A percentile compares a stretch with the other conserved stretches of the same genome.
These are phyloP conservation scores for Brevimyrus niger DNA, from an alignment of 2,113 vertebrate genomes.

Conservation along the genomic window DNA sequence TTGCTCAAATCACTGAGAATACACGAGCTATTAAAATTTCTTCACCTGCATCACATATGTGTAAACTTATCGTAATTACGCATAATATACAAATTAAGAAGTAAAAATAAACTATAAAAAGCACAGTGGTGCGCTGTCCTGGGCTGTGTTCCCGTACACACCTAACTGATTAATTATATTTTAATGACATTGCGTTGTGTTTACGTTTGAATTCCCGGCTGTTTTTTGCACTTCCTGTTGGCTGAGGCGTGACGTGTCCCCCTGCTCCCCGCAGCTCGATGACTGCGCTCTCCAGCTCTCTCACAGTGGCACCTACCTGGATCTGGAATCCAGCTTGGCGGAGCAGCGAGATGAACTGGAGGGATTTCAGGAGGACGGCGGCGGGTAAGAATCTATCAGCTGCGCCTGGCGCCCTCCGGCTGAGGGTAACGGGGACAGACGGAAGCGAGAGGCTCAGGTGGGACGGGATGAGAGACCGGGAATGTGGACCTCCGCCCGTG, in stretches of 20 bases:
- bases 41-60: background rate
- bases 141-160: background rate
- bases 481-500: background rate
- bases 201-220: background rate
- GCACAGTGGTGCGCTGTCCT: background rate
- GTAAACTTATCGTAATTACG: background rate
- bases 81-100: background rate
- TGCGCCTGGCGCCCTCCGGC: background rate
- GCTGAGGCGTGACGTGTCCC: background rate
- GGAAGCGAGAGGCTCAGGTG: background rate
- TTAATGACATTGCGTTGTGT: background rate
- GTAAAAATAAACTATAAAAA: background rate
- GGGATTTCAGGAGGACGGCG: conserved; percentile 84
- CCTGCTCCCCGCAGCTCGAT: conserved; percentile 68
- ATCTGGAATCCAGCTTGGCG: conserved; percentile 87
- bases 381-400: conserved; percentile 72
- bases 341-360: conserved; percentile 91
- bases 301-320: conserved; percentile 91
- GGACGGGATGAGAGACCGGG: background rate
- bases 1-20: background rate
- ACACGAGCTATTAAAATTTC: background rate
- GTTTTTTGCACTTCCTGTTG: background rate
- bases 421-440: background rate
- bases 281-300: conserved; percentile 90
- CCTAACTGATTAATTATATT: background rate